These are phyloP conservation scores for Paradisaea rubra DNA, from an alignment of 2,113 vertebrate species.

Conservation along the genomic window DNA sequence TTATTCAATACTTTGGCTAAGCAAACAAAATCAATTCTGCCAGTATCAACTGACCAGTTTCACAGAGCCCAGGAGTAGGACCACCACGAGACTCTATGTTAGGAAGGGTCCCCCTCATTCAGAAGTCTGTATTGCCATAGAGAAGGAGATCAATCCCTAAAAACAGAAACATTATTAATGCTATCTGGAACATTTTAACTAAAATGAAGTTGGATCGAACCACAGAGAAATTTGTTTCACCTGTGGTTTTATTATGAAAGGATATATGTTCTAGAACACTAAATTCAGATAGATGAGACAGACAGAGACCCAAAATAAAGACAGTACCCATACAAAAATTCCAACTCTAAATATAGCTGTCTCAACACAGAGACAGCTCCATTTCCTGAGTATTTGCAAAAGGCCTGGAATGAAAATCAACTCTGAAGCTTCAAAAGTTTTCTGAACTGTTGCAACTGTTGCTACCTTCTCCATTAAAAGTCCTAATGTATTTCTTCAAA, in stretches of 20 bases:
- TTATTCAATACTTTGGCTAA: not conserved
- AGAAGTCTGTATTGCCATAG: not conserved
- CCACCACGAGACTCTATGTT: not conserved
- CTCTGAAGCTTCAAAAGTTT: not conserved
- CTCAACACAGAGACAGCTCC: not conserved
- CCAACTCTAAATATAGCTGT: not conserved
- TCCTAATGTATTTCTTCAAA: not conserved
- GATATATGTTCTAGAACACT: not conserved
- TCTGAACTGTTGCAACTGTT: not conserved
- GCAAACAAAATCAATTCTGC: not conserved
- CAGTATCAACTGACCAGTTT: not conserved
- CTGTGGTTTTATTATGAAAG: not conserved
- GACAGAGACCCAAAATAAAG: not conserved
- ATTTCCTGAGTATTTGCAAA: not conserved
- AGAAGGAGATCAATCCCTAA: not conserved
- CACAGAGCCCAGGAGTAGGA: not conserved
- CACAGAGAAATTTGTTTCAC: not conserved
- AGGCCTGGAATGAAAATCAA: not conserved
- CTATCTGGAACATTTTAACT: not conserved
- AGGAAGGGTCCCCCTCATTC: not conserved
- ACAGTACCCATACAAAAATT: not conserved
- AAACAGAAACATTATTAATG: not conserved
- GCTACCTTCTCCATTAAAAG: not conserved
- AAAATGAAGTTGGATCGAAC: not conserved
- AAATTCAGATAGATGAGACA: not conserved